A percentile compares a stretch with the other conserved stretches of the same genome.
Evolutionary conservation across 2,797 vertebrate species (phyloP).

Genomic region (Gallinago solitaria): DNA sequence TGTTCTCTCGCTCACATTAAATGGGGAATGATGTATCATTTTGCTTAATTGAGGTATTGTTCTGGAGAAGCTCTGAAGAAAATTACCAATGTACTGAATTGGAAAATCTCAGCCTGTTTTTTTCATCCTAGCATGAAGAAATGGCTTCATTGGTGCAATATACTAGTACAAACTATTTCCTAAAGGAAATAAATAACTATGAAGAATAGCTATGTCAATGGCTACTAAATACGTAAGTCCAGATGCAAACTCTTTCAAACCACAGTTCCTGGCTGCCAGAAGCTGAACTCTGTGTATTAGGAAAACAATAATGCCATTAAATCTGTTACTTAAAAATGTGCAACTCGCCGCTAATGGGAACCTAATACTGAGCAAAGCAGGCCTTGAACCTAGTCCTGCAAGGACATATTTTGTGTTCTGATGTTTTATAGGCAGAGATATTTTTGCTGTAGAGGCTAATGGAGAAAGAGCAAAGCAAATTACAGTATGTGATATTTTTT

Average conservation of each 20-base stretch:
- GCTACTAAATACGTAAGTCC: neutral
- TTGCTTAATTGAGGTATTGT: neutral
- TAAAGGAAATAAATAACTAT: neutral
- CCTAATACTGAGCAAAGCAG: neutral
- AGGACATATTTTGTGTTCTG: neutral
- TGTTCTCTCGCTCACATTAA: neutral
- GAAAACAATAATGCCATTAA: neutral
- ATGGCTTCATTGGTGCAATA: neutral
- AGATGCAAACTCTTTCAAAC: neutral
- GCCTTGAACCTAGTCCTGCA: neutral
- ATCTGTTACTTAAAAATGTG: neutral
- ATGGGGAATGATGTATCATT: neutral
- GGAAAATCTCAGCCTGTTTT: neutral
- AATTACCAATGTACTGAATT: neutral
- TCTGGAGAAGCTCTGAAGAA: neutral
- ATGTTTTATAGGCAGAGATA: neutral
- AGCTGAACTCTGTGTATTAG: neutral
- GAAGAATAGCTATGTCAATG: neutral
- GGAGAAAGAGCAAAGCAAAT: neutral
- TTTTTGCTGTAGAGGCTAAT: neutral
- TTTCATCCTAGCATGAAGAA: neutral
- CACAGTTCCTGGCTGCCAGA: neutral
- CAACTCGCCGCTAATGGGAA: neutral
- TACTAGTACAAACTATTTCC: neutral
- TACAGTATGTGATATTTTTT: neutral